Percentiles rank a stretch among this genome's conserved stretches.
Evolutionary conservation across 64 coral and sea anemone genomes (phyloP).

Genomic region (Anthopleura sola): DNA sequence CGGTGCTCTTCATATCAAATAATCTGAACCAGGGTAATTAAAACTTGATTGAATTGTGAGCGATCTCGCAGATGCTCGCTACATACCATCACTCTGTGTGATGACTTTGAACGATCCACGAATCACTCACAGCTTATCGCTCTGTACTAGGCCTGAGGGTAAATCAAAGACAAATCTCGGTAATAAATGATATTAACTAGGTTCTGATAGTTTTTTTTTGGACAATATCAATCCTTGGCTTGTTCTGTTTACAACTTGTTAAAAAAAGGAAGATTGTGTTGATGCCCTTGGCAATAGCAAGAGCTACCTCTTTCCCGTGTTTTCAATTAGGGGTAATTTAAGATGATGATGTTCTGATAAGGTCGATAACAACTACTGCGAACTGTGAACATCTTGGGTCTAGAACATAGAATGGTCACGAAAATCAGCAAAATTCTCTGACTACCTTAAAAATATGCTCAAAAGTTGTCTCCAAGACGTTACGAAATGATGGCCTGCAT

Average conservation of each 20-base stretch:
- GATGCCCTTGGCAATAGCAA: neutral
- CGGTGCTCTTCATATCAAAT: neutral
- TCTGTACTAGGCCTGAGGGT: neutral
- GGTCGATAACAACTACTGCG: neutral
- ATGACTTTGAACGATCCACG: neutral
- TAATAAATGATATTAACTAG: neutral
- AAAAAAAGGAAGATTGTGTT: neutral
- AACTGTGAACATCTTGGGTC: neutral
- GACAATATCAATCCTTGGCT: neutral
- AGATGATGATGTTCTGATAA: neutral
- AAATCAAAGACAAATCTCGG: neutral
- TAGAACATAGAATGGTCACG: neutral
- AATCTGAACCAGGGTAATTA: neutral
- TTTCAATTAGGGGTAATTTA: neutral
- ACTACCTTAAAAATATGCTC: neutral
- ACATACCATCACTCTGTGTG: neutral
- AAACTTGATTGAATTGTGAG: neutral
- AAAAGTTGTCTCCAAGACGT: neutral
- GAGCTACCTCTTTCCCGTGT: neutral
- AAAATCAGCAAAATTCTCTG: neutral
- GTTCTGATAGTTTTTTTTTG: neutral
- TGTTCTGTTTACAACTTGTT: neutral
- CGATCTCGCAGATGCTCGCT: slow-evolving; percentile 1
- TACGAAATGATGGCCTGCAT: no score
- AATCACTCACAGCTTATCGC: neutral